These are phyloP conservation scores for Autographa pulchrina DNA, from an alignment of 2,888 invertebrate genomes.

Conservation along the genomic window DNA sequence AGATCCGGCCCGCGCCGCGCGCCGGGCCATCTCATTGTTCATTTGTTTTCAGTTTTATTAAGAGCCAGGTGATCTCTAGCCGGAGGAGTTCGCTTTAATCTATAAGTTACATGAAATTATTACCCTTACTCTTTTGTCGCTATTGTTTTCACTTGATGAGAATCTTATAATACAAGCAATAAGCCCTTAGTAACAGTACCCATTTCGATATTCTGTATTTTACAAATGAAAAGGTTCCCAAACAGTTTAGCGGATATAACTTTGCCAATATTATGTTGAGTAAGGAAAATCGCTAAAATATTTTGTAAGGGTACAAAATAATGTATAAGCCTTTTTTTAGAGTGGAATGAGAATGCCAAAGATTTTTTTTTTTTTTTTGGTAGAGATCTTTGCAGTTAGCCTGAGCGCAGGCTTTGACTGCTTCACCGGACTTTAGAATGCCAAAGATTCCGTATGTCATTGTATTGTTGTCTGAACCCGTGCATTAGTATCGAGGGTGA, in stretches of 20 bases:
- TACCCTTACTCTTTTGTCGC: neutral
- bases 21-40: neutral
- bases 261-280: neutral
- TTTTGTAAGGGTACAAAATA: no score
- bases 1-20: neutral
- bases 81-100: neutral
- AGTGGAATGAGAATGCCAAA: constrained; percentile 6
- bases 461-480: constrained; percentile 5
- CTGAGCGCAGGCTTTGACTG: no score
- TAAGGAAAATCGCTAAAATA: neutral
- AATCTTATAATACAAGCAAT: neutral
- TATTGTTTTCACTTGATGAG: neutral
- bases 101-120: neutral
- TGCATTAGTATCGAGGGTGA: constrained; percentile 34
- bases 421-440: no score
- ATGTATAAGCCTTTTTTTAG: neutral
- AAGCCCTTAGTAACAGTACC: neutral
- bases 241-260: neutral
- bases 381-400: no score
- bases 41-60: constrained; percentile 24
- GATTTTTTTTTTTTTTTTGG: no score
- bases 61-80: neutral
- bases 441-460: constrained; percentile 6
- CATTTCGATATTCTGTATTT: neutral
- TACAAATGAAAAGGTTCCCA: neutral